Evolutionary conservation across 2,113 vertebrate genomes (phyloP), one percentile per base, ranked within the genome.

Genomic region (Ranitomeya imitator): DNA sequence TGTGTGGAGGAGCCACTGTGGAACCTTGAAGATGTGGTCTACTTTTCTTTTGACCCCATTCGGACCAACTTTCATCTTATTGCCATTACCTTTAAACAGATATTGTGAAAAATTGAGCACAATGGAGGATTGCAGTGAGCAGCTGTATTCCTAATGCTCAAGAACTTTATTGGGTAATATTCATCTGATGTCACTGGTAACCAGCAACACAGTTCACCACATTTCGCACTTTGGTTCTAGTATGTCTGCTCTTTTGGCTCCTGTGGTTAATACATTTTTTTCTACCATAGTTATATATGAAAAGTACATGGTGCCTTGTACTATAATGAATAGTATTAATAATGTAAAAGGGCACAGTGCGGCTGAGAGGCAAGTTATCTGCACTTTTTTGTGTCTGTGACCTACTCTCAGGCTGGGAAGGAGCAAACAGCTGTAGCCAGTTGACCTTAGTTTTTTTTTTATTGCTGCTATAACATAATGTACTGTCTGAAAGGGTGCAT

Each of bases 241-340:
- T 79, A 52, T 55, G 60, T 23, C n/a, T 65, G 14, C 54, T 85
- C 18, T 61, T 65, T 19, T 31, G 52, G 26, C 21, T 57, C n/a
- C 16, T n/a, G 57, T 88, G 57, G 60, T 14, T 26, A n/a, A 59
- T 74, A 21, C 51, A 18, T 87, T 65, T 52, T 60, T 83, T 52
- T 26, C 59, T 77, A 15, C 31, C 23, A 45, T 51, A 61, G 15
- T 74, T 51, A 61, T 71, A 77, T 63, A 54, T 54, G 31, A 63
- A 12, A 88, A 86, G 73, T 76, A 79, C 76, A 52, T 52, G 77
- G 86, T 88, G 86, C 79, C 80, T 88, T 76, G 55, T 88, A 51
- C 37, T 23, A 74, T 87, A 51, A 87, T 87, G 60, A 77, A 80
- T 65, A 69, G 51, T 73, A 59, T 19, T 31, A 21, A 21, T 21